A percentile compares a stretch with the other conserved stretches of the same genome.
Conservation (phyloP, 2,797 vertebrate genomes). For the Pseudochromis fuscus region DNA sequence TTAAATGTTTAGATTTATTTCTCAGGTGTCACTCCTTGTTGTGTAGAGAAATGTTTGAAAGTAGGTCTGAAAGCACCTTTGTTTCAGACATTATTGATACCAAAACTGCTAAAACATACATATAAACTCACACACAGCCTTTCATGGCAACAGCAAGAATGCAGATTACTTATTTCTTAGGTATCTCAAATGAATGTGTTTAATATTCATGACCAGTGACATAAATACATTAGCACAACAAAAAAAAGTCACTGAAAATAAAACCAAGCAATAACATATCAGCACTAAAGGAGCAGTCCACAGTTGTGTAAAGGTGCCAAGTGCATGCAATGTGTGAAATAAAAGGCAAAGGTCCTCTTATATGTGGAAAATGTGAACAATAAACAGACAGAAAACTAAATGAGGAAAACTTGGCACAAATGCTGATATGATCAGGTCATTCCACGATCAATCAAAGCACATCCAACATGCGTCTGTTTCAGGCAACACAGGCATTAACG, state of each 20-base stretch:
- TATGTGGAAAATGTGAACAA: constrained; percentile 33
- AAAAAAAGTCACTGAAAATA: constrained; percentile 30
- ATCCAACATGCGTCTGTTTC: constrained; percentile 73
- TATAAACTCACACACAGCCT: constrained; percentile 14
- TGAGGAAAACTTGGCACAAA: constrained; percentile 40
- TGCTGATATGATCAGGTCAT: constrained; percentile 56
- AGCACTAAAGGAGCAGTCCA: constrained; percentile 47
- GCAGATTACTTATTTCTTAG: constrained; percentile 19
- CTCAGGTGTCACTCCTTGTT: background rate
- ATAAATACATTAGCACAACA: constrained; percentile 62
- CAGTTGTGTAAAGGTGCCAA: constrained; percentile 60
- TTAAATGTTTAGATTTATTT: constrained; percentile 14
- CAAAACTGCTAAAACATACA: constrained; percentile 19
- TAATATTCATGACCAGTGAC: constrained; percentile 30
- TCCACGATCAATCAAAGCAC: constrained; percentile 56
- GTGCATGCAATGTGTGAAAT: constrained; percentile 73
- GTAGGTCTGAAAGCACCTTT: constrained; percentile 17
- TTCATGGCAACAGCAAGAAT: constrained; percentile 18
- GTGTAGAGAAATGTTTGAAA: background rate
- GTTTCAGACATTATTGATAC: constrained; percentile 32
- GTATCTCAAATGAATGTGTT: constrained; percentile 41
- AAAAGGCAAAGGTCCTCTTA: constrained; percentile 55
- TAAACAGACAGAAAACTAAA: constrained; percentile 33
- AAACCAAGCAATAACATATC: constrained; percentile 54
- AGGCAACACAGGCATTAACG: constrained; percentile 72